These are phyloP conservation scores for Aphaenogaster rudis DNA, from an alignment of 1,140 invertebrate genomes.

Conservation along the genomic window DNA sequence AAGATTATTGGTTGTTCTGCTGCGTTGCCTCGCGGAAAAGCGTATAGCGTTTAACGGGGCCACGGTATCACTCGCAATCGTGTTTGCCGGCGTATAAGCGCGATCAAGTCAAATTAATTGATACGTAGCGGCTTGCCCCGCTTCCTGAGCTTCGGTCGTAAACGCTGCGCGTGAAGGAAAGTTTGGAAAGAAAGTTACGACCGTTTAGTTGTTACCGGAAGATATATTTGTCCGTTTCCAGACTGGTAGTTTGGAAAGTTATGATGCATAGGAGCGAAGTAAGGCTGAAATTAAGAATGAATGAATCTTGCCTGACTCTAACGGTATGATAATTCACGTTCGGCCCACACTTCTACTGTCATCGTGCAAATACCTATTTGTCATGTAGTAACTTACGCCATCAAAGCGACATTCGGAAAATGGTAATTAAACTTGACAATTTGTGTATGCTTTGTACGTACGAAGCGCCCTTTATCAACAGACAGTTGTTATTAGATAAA, in stretches of 20 bases:
- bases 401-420: background rate
- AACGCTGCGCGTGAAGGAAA: slow-evolving; percentile 41
- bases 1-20: slow-evolving; percentile 11
- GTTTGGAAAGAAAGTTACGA: slow-evolving; percentile 47
- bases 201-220: slow-evolving; percentile 44
- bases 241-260: slow-evolving; percentile 40
- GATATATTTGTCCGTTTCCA: slow-evolving; percentile 54
- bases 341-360: background rate
- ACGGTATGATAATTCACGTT: slow-evolving; percentile 21
- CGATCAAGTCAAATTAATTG: slow-evolving; percentile 43
- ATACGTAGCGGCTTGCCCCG: slow-evolving; percentile 11
- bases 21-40: slow-evolving; percentile 5
- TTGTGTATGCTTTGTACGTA: background rate
- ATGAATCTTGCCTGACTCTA: slow-evolving; percentile 28
- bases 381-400: background rate
- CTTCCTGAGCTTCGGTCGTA: slow-evolving; percentile 13
- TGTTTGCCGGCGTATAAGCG: background rate
- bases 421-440: background rate
- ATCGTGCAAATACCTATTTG: background rate
- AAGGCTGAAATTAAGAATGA: slow-evolving; percentile 36
- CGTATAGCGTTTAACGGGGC: background rate
- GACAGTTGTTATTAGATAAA: slow-evolving; percentile 21
- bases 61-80: background rate
- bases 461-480: background rate
- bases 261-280: slow-evolving; percentile 23